Conservation (phyloP, 2,113 vertebrate species). For the Gopherus evgoodei region DNA sequence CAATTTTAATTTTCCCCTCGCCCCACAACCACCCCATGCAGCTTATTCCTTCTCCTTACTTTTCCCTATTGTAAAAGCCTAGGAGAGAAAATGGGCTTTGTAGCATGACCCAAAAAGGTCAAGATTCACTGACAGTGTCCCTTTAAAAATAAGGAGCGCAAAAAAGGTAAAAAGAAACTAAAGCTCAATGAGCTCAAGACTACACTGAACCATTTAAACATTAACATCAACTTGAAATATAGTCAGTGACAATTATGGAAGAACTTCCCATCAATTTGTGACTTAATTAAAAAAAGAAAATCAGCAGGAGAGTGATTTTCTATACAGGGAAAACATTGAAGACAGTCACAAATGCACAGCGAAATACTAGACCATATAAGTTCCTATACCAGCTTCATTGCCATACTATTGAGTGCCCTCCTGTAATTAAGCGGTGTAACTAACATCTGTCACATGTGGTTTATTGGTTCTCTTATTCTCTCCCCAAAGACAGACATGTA, state of each 20-base stretch:
- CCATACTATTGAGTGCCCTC: neutral
- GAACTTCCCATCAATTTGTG: accelerated
- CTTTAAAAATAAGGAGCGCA: neutral
- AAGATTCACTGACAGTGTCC: neutral
- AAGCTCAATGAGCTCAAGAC: accelerated
- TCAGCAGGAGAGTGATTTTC: neutral
- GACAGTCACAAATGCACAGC: neutral
- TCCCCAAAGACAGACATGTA: neutral
- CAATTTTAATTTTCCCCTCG: too few species aligned
- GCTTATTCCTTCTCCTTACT: neutral
- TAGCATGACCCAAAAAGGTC: neutral
- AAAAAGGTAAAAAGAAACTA: neutral
- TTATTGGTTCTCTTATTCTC: neutral
- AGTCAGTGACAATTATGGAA: neutral
- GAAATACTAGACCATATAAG: neutral
- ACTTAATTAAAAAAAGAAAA: neutral
- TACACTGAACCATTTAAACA: neutral
- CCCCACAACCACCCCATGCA: too few species aligned
- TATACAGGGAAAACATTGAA: neutral
- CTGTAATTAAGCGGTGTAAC: neutral
- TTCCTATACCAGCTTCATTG: neutral
- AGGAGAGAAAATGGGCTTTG: neutral
- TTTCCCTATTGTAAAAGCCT: neutral
- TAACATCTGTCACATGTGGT: neutral
- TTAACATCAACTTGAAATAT: neutral